These are phyloP conservation scores for Amazona vittata DNA, from an alignment of 2,113 vertebrate genomes.

Conservation along the genomic window DNA sequence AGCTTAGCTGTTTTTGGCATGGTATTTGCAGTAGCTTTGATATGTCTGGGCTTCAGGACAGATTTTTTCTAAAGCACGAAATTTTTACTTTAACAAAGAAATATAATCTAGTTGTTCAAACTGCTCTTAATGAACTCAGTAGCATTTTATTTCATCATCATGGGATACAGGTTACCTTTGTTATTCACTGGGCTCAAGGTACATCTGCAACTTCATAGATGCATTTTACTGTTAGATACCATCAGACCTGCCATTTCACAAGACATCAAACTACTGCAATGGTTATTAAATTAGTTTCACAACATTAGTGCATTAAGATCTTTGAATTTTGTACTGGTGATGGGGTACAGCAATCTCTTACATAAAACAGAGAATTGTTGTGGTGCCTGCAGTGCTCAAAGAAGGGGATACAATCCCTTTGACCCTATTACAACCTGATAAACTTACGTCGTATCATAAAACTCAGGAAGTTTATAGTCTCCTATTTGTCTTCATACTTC, in stretches of 20 bases:
- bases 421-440: background rate
- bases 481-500: background rate
- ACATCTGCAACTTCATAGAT: background rate
- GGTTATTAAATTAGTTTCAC: background rate
- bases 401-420: background rate
- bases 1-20: background rate
- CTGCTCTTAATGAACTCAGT: background rate
- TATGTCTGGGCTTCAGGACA: background rate
- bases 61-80: conserved; percentile 16
- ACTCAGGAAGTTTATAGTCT: background rate
- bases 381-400: background rate
- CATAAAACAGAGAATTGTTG: background rate
- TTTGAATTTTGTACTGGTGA: background rate
- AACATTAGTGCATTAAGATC: background rate
- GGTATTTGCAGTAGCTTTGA: background rate
- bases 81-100: background rate
- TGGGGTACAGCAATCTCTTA: background rate
- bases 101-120: background rate
- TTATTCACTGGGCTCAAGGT: background rate
- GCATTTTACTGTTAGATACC: background rate
- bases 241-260: background rate
- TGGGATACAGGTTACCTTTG: background rate
- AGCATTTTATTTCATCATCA: conserved; percentile 3
- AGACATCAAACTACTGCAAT: background rate
- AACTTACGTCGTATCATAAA: background rate